Evolutionary conservation across 2,113 vertebrate species (phyloP), one percentile per base, ranked within the genome.

Genomic region (Orientallactaga bullata): DNA sequence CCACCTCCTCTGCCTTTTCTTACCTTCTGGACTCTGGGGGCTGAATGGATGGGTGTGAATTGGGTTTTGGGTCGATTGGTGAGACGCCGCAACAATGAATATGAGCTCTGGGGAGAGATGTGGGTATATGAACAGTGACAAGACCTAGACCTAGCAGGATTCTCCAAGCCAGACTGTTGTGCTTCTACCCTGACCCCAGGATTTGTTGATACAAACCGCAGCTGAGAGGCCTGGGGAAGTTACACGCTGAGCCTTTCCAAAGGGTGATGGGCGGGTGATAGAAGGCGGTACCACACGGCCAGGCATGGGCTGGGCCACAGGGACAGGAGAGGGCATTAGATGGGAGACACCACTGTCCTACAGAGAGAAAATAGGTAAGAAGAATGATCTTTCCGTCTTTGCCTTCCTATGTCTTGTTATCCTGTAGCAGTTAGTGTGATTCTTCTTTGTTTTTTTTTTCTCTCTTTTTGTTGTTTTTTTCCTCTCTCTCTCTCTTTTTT

Each of bases 181-280:
- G 61, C 39, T 30, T 72, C 30, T 39, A 77, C 73, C 68, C 86
- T 51, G 60, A 16, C 58, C 66, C 26, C 4, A 26, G 28, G 32
- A 91, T 58, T 21, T 47, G 5, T 18, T 35, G 12, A 77, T 61
- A 97, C 97, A 85, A 94, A 98, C 97, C 94, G 28, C 72, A 88
- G 92, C 72, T 12, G 88, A 87, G 55, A 91, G 26, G 17, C 73
- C 79, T 21, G 94, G 85, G 32, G 96, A 86, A 10, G 85, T 90
- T 12, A 97, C 91, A 17, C 97, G 96, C 77, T 93, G 93, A 82
- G 97, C 97, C 21, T n/a, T 26, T 76, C 97, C 95, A 65, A 96
- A 97, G 51, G 97, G 95, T 17, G 97, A 96, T 2, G 30, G 85
- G 5, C 2, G 28, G 39, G 28, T 32, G 71, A 72, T 9, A n/a